Percentiles rank a stretch among this genome's conserved stretches.
phyloP scores from a whole-genome alignment of 2,888 invertebrate genomes.

The Lasioglossum marginatum region DNA sequence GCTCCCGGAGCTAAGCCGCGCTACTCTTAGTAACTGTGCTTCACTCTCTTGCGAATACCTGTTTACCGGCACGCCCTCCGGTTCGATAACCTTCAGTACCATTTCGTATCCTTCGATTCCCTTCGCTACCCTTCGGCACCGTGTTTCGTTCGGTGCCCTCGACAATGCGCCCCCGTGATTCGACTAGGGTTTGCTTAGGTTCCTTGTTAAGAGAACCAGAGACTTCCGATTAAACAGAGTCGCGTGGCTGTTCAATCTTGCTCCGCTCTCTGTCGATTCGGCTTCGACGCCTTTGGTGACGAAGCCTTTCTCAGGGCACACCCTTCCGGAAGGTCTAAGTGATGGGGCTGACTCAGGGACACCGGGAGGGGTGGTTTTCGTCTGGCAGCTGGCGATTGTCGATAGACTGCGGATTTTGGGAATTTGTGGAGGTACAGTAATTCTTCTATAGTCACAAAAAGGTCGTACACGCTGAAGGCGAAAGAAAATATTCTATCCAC shows the following conservation, averaged over 20 bases:
- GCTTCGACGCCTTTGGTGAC: background rate
- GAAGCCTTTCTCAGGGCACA: too few relatives aligned
- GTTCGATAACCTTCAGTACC: background rate
- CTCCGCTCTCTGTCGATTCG: background rate
- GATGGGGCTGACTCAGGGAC: too few relatives aligned
- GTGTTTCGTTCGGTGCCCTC: background rate
- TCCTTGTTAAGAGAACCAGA: background rate
- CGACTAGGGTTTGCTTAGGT: slow-evolving; percentile 1
- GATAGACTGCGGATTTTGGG: too few relatives aligned
- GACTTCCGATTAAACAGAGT: slow-evolving; percentile 4
- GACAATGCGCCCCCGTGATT: background rate
- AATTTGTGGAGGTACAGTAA: too few relatives aligned
- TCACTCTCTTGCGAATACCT: background rate
- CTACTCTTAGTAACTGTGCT: slow-evolving; percentile 6
- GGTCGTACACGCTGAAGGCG: too few relatives aligned
- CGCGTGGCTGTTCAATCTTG: background rate
- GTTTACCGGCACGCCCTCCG: slow-evolving; percentile 13
- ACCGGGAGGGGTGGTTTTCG: too few relatives aligned
- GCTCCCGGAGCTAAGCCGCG: slow-evolving; percentile 56
- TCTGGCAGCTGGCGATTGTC: too few relatives aligned
- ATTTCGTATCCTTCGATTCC: background rate
- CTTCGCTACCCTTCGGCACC: background rate
- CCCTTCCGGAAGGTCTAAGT: too few relatives aligned
- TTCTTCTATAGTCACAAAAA: too few relatives aligned
- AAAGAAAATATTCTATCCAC: too few relatives aligned